phyloP scores from a whole-genome alignment of 2,113 vertebrate species.

The Dunckerocampus dactyliophorus region DNA sequence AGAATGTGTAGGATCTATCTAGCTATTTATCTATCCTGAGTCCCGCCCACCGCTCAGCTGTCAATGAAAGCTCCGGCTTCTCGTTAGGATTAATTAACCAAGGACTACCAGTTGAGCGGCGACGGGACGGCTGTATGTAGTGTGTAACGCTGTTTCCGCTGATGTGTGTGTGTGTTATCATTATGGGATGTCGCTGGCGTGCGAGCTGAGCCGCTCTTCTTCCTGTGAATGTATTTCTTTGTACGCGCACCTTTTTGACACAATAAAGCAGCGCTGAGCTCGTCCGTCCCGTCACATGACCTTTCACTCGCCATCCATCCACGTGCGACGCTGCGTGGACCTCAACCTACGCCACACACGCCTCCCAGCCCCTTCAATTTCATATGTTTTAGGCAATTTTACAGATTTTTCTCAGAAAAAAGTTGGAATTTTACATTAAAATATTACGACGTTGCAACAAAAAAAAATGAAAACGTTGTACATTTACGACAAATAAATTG shows the following conservation, averaged over 20 bases:
- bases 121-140: too few relatives aligned
- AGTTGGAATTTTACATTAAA: background rate
- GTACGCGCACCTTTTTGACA: slow-evolving; percentile 72
- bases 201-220: slow-evolving; percentile 12
- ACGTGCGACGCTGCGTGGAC: too few relatives aligned
- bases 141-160: background rate
- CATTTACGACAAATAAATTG: too few relatives aligned
- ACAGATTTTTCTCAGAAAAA: background rate
- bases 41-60: background rate
- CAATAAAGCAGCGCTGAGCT: slow-evolving; percentile 68
- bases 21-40: background rate
- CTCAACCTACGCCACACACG: too few relatives aligned
- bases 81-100: too few relatives aligned
- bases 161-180: background rate
- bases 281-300: too few relatives aligned
- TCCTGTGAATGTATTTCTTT: slow-evolving; percentile 74
- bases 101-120: background rate
- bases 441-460: too few relatives aligned
- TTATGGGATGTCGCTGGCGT: slow-evolving; percentile 2
- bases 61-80: background rate
- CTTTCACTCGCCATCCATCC: too few relatives aligned
- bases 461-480: too few relatives aligned
- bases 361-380: too few relatives aligned
- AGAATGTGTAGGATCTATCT: background rate
- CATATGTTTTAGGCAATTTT: too few relatives aligned